Evolutionary conservation across 2,888 invertebrate genomes (phyloP), one percentile per base, ranked within the genome.

Genomic region (Hylaea fasciaria): DNA sequence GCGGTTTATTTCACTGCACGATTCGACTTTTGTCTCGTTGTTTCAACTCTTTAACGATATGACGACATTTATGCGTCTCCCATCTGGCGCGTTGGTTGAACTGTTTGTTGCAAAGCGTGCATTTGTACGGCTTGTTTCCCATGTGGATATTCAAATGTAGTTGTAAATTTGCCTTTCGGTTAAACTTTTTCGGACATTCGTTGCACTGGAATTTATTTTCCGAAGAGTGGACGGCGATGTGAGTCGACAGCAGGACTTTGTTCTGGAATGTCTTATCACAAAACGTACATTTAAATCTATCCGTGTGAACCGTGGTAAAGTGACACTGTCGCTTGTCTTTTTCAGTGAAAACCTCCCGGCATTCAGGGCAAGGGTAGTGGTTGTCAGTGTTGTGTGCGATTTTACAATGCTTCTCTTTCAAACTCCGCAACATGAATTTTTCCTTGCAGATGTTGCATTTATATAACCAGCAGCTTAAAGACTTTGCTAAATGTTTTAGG

Each of bases 331-430:
- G 75, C 47, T 62, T 64, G 11, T 54, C 60, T 22, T 69, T 68
- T n/a, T 63, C 65, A 0, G 58, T 59, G 32, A 80, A 79, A 10
- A 73, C 67, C 7, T 72, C 70, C 0, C 69, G 59, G 41, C 81
- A 81, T 49, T 80, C 76, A 1, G 74, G 66, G 39, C 81, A 81
- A 0, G 58, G 52, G 49, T 74, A 71, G 1, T 62, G 55, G 40
- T 62, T 74, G 37, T 67, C 68, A 17, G 57, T 55, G 0, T 69
- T 70, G 43, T 81, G 81, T 0, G 67, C 73, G 2, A 69, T 53
- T 5, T 56, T 29, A 7, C 45, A 45, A 35, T 63, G 63, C 22
- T 53, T 55, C 10, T 32, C 41, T 52, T 45, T 51, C 13, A 51
- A 44, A 50, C 37, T 47, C 32, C 44, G 10, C 13, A 41, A 41